Evolutionary conservation across 2,888 invertebrate genomes (phyloP), one percentile per base, ranked within the genome.

Genomic region (Yponomeuta evonymella): DNA sequence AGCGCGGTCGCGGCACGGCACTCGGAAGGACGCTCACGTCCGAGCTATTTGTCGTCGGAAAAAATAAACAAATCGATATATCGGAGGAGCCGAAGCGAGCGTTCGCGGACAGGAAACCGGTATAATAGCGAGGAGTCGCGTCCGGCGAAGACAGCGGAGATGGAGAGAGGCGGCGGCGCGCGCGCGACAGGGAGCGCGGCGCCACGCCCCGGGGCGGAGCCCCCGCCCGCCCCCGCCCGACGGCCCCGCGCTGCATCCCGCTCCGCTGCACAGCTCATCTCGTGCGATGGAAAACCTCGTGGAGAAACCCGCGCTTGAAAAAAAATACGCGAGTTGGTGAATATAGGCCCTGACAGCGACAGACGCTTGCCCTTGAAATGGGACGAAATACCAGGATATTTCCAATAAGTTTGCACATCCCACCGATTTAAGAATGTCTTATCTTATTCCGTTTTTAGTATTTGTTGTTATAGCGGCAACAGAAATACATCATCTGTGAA

Each of bases 11-110:
- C 69, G 70, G 23, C 30, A 67, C 62, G 69, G 23, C 70, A n/a
- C 62, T 48, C 71, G 63, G 51, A 66, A 69, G 65, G 68, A 69
- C 43, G 71, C 36, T 62, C 71, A 62, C 69, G 69, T 70, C 69
- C 70, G 80, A 81, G 79, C 82, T 85, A 86, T 86, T 85, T 83
- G 86, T 83, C 85, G 72, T 85, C 62, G 83, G 83, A 86, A 90
- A 88, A 90, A 90, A 91, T 88, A 90, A 91, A 92, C 90, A 90
- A 87, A 90, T 90, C 89, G 83, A 89, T 89, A 84, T 85, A 86
- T 89, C 83, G 84, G 79, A 78, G 86, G 83, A 85, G 80, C 80
- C 36, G 73, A 88, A 82, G 86, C 91, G 88, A 84, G 90, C 88
- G 90, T 86, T 84, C 87, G 84, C 83, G 88, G 88, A 90, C 90